Evolutionary conservation across 1,140 invertebrate genomes (phyloP), one percentile per base, ranked within the genome.

Genomic region (Drosophila ficusphila): DNA sequence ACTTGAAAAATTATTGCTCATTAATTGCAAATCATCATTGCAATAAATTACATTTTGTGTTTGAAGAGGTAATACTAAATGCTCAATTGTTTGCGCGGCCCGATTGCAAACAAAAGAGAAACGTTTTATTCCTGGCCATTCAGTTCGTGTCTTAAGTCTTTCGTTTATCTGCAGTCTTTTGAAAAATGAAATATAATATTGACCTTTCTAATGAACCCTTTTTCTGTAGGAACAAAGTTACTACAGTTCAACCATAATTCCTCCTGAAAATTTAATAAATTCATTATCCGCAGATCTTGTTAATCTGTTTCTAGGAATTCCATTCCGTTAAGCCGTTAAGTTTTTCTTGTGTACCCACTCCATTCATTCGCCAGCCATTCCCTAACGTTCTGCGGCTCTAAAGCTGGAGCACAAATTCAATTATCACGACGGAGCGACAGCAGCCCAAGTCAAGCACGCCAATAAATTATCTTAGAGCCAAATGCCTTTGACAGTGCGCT

Each of bases 391-490:
- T 51, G 31, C 7, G 25, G 23, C 42, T 58, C 39, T 36, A 18
- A 18, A 53, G 74, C 56, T 49, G 19, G 16, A 64, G 73, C 77
- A 88, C 82, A 88, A 88, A 88, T 88, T 88, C 82, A 88, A 88
- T 88, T 88, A 88, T 88, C 82, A 88, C 82, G 82, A 88, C 73
- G 79, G 39, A 48, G 60, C 58, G 60, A 82, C 68, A 73, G 79
- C 56, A 60, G 54, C 69, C 72, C 61, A 79, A 86, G 73, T 75
- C 69, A 58, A 56, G 77, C 77, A 67, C 62, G 78, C 82, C 82
- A 88, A 88, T 89, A 88, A 88, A 86, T 86, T 86, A 86, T 86
- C 82, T 88, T 67, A 67, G 64, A 86, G 82, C 82, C 82, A 78
- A 88, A 88, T 88, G 79, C 52, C 83, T 88, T 86, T 88, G 83